phyloP scores from a whole-genome alignment of 2,888 invertebrate genomes.

The Spilarctia lutea region DNA sequence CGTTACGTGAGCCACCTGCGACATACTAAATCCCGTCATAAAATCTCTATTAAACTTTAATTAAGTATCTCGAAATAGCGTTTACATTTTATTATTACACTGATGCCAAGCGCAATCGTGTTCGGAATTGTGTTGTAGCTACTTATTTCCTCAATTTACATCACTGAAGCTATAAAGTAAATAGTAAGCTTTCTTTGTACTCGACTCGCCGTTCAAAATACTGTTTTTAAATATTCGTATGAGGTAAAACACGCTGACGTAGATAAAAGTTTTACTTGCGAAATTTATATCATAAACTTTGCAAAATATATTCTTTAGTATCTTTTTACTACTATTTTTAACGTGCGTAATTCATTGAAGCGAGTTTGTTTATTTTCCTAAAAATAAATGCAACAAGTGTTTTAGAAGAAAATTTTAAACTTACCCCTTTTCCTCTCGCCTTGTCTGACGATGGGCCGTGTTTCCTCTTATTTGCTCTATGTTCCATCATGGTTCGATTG shows the following conservation, averaged over 20 bases:
- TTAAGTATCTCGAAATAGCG: constrained; percentile 32
- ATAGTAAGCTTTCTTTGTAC: constrained; percentile 44
- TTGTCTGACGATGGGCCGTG: constrained; percentile 69
- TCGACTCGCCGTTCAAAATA: constrained; percentile 3
- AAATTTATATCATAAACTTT: constrained; percentile 14
- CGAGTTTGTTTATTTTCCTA: background rate
- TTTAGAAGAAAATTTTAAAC: constrained; percentile 42
- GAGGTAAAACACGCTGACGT: constrained; percentile 5
- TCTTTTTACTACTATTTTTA: constrained; percentile 2
- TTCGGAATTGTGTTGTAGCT: constrained; percentile 28
- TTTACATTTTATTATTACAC: constrained; percentile 41
- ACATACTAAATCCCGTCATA: constrained; percentile 13
- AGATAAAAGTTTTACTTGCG: constrained; percentile 11
- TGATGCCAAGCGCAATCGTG: constrained; percentile 27
- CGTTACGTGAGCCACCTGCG: constrained; percentile 15
- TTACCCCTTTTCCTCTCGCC: constrained; percentile 77
- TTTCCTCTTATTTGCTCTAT: constrained; percentile 61
- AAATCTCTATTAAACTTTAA: constrained; percentile 26
- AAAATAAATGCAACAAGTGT: constrained; percentile 4
- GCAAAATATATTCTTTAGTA: background rate
- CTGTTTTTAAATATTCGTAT: constrained; percentile 17
- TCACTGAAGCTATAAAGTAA: constrained; percentile 39
- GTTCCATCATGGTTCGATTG: constrained; percentile 44
- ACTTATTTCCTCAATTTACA: constrained; percentile 35
- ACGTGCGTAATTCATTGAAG: background rate